These are phyloP conservation scores for Grus americana DNA, from an alignment of 2,113 vertebrate species.

Conservation along the genomic window DNA sequence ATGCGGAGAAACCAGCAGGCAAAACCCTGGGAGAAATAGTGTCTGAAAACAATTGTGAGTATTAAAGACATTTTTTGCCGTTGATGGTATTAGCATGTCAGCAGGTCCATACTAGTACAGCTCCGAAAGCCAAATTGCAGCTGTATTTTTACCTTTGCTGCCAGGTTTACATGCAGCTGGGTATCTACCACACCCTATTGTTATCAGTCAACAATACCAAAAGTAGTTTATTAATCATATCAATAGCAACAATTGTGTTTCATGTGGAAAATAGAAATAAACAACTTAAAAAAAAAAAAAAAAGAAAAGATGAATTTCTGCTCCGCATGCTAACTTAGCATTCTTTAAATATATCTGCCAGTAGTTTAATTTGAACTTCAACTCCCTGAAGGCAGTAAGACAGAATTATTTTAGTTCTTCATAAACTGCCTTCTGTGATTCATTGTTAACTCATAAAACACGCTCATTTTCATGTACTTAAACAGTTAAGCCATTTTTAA, in stretches of 20 bases:
- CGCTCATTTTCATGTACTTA: slow-evolving; percentile 68
- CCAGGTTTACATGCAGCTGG: slow-evolving; percentile 83
- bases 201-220: slow-evolving; percentile 71
- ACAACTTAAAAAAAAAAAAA: slow-evolving; percentile 20
- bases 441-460: slow-evolving; percentile 78
- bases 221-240: slow-evolving; percentile 53
- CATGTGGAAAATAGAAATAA: slow-evolving; percentile 68
- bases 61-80: slow-evolving; percentile 54
- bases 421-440: slow-evolving; percentile 77
- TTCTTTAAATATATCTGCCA: slow-evolving; percentile 76
- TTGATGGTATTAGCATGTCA: slow-evolving; percentile 68
- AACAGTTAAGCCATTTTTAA: slow-evolving; percentile 71
- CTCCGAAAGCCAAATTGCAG: slow-evolving; percentile 77
- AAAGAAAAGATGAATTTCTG: slow-evolving; percentile 50
- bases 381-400: slow-evolving; percentile 76
- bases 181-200: slow-evolving; percentile 79
- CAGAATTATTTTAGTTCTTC: slow-evolving; percentile 77
- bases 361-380: slow-evolving; percentile 79
- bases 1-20: background rate
- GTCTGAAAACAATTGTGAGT: slow-evolving; percentile 31
- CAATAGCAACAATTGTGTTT: slow-evolving; percentile 59
- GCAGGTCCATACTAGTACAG: slow-evolving; percentile 79
- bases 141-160: slow-evolving; percentile 74
- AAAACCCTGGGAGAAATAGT: background rate
- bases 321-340: slow-evolving; percentile 64